A percentile compares a stretch with the other conserved stretches of the same genome.
These are phyloP conservation scores for Thera obeliscata DNA, from an alignment of 2,888 invertebrate genomes.

Conservation along the genomic window DNA sequence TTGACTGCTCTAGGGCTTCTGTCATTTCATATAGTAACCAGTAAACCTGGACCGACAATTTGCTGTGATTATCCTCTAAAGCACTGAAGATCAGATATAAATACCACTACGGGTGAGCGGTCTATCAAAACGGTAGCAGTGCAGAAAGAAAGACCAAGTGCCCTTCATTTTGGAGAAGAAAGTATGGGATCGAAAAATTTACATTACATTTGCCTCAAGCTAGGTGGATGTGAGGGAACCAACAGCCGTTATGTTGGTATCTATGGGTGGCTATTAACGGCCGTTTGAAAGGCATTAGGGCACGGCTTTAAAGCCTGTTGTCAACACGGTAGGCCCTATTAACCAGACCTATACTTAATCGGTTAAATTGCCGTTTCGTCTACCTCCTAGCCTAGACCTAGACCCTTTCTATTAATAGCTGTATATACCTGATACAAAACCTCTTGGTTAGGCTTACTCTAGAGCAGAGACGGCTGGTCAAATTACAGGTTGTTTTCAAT, in stretches of 20 bases:
- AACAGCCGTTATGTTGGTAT: no score
- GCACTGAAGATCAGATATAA: no score
- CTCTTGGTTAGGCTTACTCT: not conserved
- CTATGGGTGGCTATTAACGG: not conserved
- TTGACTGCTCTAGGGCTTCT: no score
- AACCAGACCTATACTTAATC: slow-evolving; percentile 1
- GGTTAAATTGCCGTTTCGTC: slow-evolving; percentile 5
- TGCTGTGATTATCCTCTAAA: no score
- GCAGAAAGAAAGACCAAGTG: not conserved
- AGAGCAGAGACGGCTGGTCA: not conserved
- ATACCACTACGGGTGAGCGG: no score
- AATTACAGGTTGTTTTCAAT: no score
- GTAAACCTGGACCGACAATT: no score
- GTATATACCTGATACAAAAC: not conserved
- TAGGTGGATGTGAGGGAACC: no score
- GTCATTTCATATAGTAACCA: no score
- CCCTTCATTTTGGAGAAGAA: not conserved
- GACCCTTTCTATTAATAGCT: not conserved
- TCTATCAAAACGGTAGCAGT: no score
- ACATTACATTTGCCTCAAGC: no score
- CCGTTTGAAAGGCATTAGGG: not conserved
- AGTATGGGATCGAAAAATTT: not conserved
- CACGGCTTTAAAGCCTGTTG: not conserved
- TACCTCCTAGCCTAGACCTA: not conserved
- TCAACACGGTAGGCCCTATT: not conserved